Base-by-base conservation (phyloP, 2,797 vertebrate genomes). In the Chloroceryle amazona region DNA sequence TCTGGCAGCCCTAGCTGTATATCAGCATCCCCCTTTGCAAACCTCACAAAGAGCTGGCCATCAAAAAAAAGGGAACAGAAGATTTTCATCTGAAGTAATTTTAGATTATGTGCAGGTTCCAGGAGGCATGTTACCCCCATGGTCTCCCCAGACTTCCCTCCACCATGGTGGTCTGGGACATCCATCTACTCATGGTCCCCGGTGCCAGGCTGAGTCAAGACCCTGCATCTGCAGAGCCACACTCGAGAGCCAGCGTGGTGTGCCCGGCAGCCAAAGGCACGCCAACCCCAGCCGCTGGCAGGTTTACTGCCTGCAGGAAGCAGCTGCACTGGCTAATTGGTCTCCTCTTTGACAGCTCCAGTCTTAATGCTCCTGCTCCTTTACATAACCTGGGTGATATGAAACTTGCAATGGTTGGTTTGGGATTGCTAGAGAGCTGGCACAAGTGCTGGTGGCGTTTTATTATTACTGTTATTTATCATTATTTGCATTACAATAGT, bases 381-480 rank as follows among this genome's bases (percentile, higher is more conserved):
- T 95, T 89, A 91, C 90, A 93, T 83, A 91, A 83, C 62, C 72
- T 3, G 10, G 60, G 63, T 65, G 81, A 83, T 89, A 49, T 12
- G 39, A 81, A 83, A 90, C 86, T 71, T 62, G 82, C 80, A 84
- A 70, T 63, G 67, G 81, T 83, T 86, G 94, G 44, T 39, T 80
- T 91, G 96, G 95, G 96, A 96, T 82, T 86, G 28, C 84, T 71
- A 23, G 39, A 75, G 70, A 96, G 70, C 76, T 21, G 60, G 76
- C 1, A 6, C 42, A 62, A 73, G 35, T 60, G 65, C 74, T 81
- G 62, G 44, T 37, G 23, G 42, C 29, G 9, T 92, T 95, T 95
- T 94, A 80, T 96, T 94, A 93, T 92, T 74, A 44, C 80, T 83
- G 79, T 93, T 96, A 94, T 94, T 97, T 96, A 91, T 96, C 71